phyloP scores from a whole-genome alignment of 2,888 invertebrate genomes.

The Drosophila lutescens region DNA sequence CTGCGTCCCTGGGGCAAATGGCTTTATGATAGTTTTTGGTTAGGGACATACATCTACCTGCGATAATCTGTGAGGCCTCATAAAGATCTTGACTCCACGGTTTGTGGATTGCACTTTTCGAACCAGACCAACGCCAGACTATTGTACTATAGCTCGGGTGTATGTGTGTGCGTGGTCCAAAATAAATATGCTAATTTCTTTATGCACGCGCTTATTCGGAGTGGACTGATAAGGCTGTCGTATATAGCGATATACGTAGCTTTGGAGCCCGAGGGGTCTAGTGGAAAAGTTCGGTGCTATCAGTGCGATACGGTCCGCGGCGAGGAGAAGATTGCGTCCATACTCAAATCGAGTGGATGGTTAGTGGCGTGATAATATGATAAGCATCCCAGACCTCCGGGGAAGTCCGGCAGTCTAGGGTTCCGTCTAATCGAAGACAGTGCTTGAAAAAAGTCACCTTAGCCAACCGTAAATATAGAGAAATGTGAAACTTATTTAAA shows the following conservation, averaged over 20 bases:
- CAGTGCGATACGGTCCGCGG: conserved; percentile 24
- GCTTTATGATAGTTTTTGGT: conserved; percentile 50
- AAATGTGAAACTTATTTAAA: no score
- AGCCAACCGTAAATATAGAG: no score
- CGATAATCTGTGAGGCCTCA: conserved; percentile 43
- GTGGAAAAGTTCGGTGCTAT: conserved; percentile 39
- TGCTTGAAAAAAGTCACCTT: neutral
- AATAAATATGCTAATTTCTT: conserved; percentile 35
- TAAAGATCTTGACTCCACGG: conserved; percentile 67
- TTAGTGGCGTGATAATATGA: conserved; percentile 12
- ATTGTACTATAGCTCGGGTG: neutral
- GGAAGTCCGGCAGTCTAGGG: conserved; percentile 30
- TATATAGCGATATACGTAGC: neutral
- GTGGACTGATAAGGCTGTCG: conserved; percentile 22
- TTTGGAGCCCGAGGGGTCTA: conserved; percentile 4
- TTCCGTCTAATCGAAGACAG: neutral
- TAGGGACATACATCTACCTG: conserved; percentile 12
- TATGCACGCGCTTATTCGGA: conserved; percentile 21
- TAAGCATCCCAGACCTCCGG: conserved; percentile 12
- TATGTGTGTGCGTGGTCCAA: conserved; percentile 6
- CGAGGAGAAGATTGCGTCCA: conserved; percentile 22
- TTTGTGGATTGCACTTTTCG: conserved; percentile 44
- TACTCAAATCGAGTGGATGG: conserved; percentile 8
- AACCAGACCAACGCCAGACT: conserved; percentile 13
- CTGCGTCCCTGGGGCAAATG: conserved; percentile 44